These are phyloP conservation scores for Meta bourneti DNA, from an alignment of 2,888 invertebrate genomes.

Conservation along the genomic window DNA sequence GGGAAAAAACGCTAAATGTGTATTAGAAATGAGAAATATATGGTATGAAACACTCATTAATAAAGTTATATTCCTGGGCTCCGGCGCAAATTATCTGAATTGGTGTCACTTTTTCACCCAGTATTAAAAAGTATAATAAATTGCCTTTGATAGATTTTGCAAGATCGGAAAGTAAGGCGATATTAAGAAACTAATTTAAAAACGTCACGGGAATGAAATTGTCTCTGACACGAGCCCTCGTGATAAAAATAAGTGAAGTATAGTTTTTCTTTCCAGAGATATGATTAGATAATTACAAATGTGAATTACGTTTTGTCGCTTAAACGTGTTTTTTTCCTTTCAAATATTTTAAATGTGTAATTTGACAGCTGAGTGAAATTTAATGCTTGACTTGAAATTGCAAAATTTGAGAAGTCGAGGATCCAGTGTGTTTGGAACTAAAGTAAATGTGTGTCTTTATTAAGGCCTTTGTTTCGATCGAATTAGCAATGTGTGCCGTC, in stretches of 20 bases:
- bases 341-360: background rate
- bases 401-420: background rate
- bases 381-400: background rate
- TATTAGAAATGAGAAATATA: conserved; percentile 1
- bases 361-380: conserved; percentile 26
- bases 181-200: conserved; percentile 46
- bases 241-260: background rate
- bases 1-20: background rate
- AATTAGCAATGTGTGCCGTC: too few relatives aligned
- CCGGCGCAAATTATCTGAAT: background rate
- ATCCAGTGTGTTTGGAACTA: background rate
- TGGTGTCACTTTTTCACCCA: conserved; percentile 18
- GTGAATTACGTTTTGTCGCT: background rate
- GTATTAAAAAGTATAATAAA: conserved; percentile 35
- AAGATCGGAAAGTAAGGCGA: conserved; percentile 1
- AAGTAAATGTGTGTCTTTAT: background rate
- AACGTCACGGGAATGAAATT: conserved; percentile 17
- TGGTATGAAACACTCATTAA: conserved; percentile 13
- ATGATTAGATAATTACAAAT: conserved; percentile 37
- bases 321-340: background rate
- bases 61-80: background rate
- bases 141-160: conserved; percentile 18
- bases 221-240: background rate
- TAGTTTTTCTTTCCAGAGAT: background rate
- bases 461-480: too few relatives aligned